Conservation (phyloP, 2,797 vertebrate genomes). For the Rhadinocentrus ornatus region DNA sequence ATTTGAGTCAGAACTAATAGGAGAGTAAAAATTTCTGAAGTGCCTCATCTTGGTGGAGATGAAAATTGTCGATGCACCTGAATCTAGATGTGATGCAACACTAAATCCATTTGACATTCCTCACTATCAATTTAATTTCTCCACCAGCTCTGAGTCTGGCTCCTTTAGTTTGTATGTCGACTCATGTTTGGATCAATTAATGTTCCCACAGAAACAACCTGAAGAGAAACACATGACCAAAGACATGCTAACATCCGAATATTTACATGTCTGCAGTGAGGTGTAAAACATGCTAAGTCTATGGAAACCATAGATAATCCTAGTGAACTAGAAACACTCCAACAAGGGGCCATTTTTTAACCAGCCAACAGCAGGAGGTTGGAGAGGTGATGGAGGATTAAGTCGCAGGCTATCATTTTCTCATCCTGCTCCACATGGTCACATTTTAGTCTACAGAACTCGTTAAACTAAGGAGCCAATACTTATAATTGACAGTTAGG, state of each 20-base stretch:
- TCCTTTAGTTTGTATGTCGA: no score
- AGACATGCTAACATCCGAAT: no score
- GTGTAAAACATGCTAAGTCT: background rate
- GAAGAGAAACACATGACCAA: no score
- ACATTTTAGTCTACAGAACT: no score
- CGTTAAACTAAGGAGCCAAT: no score
- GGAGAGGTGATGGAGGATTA: background rate
- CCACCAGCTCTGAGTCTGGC: background rate
- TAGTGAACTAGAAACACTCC: background rate
- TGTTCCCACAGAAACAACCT: no score
- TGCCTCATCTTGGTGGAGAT: background rate
- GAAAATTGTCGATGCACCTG: background rate
- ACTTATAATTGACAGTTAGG: no score
- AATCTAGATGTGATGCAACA: background rate
- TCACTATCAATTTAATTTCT: background rate
- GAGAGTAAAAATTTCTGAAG: slow-evolving; percentile 5
- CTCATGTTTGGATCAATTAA: no score
- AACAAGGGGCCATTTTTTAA: background rate
- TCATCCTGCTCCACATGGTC: no score
- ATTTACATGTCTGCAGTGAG: background rate
- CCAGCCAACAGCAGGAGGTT: background rate
- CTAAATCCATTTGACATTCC: background rate
- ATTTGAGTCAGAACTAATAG: background rate
- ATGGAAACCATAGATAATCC: background rate
- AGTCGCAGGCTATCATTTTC: background rate